phyloP scores from a whole-genome alignment of 2,113 vertebrate species.

The Ochotona princeps region DNA sequence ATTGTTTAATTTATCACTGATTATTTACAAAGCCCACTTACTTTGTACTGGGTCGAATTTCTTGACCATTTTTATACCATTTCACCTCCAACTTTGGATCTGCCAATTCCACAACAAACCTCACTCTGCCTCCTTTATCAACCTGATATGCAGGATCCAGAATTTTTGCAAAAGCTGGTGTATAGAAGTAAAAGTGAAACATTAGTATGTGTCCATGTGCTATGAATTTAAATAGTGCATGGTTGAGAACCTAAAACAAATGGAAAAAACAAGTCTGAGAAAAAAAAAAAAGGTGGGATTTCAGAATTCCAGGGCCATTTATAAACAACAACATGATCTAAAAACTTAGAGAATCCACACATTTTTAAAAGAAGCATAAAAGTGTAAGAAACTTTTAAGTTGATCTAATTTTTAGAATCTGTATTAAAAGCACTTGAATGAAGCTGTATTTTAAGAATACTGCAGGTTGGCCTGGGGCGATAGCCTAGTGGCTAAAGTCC shows the following conservation, averaged over 20 bases:
- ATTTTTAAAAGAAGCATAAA: constrained; percentile 17
- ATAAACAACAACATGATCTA: not conserved
- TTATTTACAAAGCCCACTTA: constrained; percentile 85
- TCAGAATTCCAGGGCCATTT: not conserved
- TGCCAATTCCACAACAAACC: constrained; percentile 95
- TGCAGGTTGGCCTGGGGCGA: too few species aligned
- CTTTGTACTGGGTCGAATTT: constrained; percentile 97
- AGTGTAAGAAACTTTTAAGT: constrained; percentile 20
- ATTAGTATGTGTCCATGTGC: not conserved
- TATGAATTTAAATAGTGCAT: constrained; percentile 21
- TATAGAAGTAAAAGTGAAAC: not conserved
- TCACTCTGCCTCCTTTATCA: constrained; percentile 96
- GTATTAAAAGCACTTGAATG: not conserved
- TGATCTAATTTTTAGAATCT: not conserved
- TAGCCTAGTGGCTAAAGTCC: too few species aligned
- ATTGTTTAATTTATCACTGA: not conserved
- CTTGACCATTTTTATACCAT: constrained; percentile 99
- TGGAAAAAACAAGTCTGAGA: not conserved
- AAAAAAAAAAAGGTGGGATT: constrained; percentile 29
- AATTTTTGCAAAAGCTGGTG: constrained; percentile 95
- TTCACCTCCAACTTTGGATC: constrained; percentile 98
- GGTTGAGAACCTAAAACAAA: not conserved
- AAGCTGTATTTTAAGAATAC: not conserved
- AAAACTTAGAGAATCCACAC: not conserved
- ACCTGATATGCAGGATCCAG: constrained; percentile 97